A percentile compares a stretch with the other conserved stretches of the same genome.
phyloP scores from a whole-genome alignment of 2,797 vertebrate species.

The Xenops minutus region DNA sequence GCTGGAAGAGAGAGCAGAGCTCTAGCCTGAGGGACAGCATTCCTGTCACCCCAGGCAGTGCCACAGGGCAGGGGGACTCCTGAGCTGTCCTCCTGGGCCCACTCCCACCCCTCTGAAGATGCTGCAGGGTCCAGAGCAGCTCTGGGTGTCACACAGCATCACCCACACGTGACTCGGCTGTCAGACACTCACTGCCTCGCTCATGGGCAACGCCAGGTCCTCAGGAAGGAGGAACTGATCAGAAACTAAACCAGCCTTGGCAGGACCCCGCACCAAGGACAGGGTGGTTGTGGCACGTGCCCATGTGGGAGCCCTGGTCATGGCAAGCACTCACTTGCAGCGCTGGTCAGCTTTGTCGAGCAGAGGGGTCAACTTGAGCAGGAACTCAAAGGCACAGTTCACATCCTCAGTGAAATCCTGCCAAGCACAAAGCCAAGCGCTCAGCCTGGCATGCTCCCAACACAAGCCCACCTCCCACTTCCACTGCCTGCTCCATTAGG shows the following conservation, averaged over 20 bases:
- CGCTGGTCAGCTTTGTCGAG: conserved; percentile 96
- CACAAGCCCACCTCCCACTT: background rate
- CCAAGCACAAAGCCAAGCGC: background rate
- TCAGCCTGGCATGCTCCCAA: background rate
- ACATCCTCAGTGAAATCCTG: conserved; percentile 96
- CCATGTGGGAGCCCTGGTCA: background rate
- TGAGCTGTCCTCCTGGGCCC: background rate
- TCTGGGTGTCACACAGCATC: background rate
- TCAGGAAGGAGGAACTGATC: background rate
- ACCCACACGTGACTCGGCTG: background rate
- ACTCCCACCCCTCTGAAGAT: background rate
- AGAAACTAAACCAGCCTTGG: background rate
- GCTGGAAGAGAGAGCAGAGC: conserved; percentile 70
- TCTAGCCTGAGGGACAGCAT: background rate
- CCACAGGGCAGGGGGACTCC: background rate
- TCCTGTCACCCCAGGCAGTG: background rate
- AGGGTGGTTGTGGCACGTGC: background rate
- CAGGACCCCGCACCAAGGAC: accelerated
- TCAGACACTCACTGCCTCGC: background rate
- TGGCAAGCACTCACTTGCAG: conserved; percentile 84
- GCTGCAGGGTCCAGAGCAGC: background rate
- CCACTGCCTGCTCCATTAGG: accelerated
- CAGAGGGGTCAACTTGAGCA: conserved; percentile 92
- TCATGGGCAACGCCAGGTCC: background rate
- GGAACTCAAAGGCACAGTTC: conserved; percentile 90